Evolutionary conservation across 1,140 invertebrate genomes (phyloP).

Genomic region (Drosophila pseudoananassae): DNA sequence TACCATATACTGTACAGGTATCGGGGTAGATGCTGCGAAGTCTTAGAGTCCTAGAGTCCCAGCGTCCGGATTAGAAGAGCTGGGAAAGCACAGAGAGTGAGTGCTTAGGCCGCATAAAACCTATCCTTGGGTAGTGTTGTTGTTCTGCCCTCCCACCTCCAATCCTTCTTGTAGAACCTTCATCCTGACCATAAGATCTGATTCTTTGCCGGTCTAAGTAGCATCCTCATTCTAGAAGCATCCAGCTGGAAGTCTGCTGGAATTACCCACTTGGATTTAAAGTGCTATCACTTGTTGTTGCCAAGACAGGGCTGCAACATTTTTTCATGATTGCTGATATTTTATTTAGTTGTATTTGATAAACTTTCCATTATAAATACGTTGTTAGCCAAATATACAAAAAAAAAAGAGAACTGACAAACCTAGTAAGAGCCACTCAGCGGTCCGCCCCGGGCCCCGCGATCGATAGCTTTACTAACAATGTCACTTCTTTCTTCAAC

Average conservation of each 20-base stretch:
- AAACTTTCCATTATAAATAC: too few species aligned
- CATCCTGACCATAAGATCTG: slow-evolving; percentile 38
- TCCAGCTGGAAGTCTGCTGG: slow-evolving; percentile 37
- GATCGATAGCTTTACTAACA: too few species aligned
- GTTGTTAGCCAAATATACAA: too few species aligned
- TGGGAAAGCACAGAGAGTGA: slow-evolving; percentile 7
- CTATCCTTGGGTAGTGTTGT: slow-evolving; percentile 70
- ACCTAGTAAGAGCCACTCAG: too few species aligned
- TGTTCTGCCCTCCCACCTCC: slow-evolving; percentile 20
- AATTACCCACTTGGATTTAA: slow-evolving; percentile 67
- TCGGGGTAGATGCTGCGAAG: not conserved
- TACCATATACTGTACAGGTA: slow-evolving; percentile 1
- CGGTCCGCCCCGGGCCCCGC: too few species aligned
- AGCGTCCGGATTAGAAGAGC: slow-evolving; percentile 6
- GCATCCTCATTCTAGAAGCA: slow-evolving; percentile 45
- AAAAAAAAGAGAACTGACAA: too few species aligned
- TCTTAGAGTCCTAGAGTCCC: not conserved
- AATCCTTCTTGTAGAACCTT: slow-evolving; percentile 9
- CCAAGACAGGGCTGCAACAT: not conserved
- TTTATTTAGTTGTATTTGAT: not conserved
- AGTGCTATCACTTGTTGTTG: slow-evolving; percentile 70
- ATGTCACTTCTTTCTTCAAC: too few species aligned
- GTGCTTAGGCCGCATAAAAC: slow-evolving; percentile 74
- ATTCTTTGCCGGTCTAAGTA: slow-evolving; percentile 63
- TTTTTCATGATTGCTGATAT: not conserved